Base-by-base conservation (phyloP, 2,113 vertebrate genomes). In the Hippocampus guttulatus region DNA sequence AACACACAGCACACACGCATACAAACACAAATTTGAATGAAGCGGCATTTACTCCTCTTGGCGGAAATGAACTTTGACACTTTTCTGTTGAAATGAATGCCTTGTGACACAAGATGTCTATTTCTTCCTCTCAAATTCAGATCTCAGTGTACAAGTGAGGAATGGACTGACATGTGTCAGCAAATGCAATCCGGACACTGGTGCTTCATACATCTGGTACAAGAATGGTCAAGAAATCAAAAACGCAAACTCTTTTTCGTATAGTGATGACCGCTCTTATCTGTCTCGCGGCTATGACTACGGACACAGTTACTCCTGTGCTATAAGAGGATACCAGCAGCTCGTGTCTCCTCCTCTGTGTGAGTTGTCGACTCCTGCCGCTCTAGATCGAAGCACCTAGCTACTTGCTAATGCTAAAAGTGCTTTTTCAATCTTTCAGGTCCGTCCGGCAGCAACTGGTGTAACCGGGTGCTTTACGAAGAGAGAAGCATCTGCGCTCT, bases 381-480 rank as follows among this genome's bases (percentile, higher is more conserved):
- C 47, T 21, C 1, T 2, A n/a, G 3, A 7, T 43, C 8, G n/a
- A 15, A 43, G n/a, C n/a, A 45, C 23, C 12, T 27, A 23, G 12
- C 21, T 45, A 12, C 6, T 21, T 45, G 41, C 41, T 47, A 16
- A 47, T 16, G 6, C 47, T 52, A 20, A 51, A 49, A 21, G 41
- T 52, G 27, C n/a, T 67, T 21, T 3, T 67, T 52, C 20, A 21
- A 49, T 52, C 67, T 58, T 41, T 25, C 67, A 69, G 52, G 52
- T 55, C 0, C 0, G 47, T 0, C 1, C 25, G 0, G 14, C 3
- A 0, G 12, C 33, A 63, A 5, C 27, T 3, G 0, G 15, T 57
- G 52, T 18, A 5, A 27, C 67, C 43, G 5, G 3, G 54, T 58
- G 33, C 3, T 18, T 27, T 69, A 43, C 8, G 0, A 23, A 1